Conservation (phyloP, 2,797 vertebrate species). For the Tachyglossus aculeatus region DNA sequence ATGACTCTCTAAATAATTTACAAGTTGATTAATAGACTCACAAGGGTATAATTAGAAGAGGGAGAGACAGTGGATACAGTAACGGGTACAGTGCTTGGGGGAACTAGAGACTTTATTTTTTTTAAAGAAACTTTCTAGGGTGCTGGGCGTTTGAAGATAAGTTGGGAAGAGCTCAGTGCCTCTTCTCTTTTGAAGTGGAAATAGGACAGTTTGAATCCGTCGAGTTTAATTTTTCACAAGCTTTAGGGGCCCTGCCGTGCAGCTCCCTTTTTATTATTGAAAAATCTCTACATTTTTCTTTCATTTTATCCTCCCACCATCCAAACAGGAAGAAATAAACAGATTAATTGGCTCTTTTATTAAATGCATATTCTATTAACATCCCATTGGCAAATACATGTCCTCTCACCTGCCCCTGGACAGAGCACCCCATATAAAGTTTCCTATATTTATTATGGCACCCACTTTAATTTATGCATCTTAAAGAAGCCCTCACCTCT, state of each 20-base stretch:
- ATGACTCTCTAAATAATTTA: constrained; percentile 98
- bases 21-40: constrained; percentile 99
- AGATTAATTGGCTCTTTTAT: constrained; percentile 60
- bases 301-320: constrained; percentile 62
- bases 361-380: constrained; percentile 16
- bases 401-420: background rate
- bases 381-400: background rate
- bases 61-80: constrained; percentile 94
- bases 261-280: constrained; percentile 87
- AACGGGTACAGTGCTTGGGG: constrained; percentile 97
- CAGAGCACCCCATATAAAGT: constrained; percentile 18
- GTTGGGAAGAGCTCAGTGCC: constrained; percentile 94
- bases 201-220: constrained; percentile 99
- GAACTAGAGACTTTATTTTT: constrained; percentile 91
- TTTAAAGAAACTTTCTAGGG: constrained; percentile 92
- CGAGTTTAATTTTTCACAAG: constrained; percentile 99
- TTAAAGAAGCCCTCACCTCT: constrained; percentile 65
- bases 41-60: constrained; percentile 99
- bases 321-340: constrained; percentile 65
- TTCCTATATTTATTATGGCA: constrained; percentile 32
- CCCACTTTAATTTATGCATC: constrained; percentile 62
- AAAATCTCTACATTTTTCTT: constrained; percentile 83
- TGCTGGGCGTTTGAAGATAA: constrained; percentile 91
- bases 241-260: constrained; percentile 90
- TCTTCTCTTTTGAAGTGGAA: constrained; percentile 99